These are phyloP conservation scores for Geopemphigus sp. DNA, from an alignment of 1,140 invertebrate genomes.

Conservation along the genomic window DNA sequence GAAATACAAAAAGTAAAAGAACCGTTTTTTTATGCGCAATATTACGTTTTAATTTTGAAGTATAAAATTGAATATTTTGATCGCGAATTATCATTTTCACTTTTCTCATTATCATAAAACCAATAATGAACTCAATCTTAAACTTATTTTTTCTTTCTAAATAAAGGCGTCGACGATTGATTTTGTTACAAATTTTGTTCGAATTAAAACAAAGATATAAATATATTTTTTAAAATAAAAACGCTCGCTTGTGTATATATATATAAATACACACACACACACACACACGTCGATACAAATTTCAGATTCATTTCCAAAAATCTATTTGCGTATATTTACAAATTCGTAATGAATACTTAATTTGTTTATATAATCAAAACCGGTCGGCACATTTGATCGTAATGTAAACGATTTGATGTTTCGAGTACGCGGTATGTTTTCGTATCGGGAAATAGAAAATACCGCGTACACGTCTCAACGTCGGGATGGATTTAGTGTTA, in stretches of 20 bases:
- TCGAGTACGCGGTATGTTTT: too few species aligned
- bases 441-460: too few species aligned
- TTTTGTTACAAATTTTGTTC: not conserved
- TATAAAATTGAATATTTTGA: not conserved
- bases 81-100: not conserved
- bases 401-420: not conserved
- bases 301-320: not conserved
- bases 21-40: not conserved
- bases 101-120: conserved; percentile 21
- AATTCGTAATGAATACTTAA: not conserved
- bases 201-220: not conserved
- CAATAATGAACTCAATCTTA: not conserved
- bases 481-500: too few species aligned
- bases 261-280: too few species aligned
- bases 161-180: not conserved
- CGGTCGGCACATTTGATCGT: not conserved
- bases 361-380: not conserved
- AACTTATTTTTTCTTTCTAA: not conserved
- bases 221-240: not conserved
- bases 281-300: too few species aligned
- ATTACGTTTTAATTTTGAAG: not conserved
- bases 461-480: too few species aligned
- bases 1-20: not conserved
- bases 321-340: not conserved
- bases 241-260: not conserved